These are phyloP conservation scores for Trissoscelio sp. DNA, from an alignment of 2,888 invertebrate species.

Conservation along the genomic window DNA sequence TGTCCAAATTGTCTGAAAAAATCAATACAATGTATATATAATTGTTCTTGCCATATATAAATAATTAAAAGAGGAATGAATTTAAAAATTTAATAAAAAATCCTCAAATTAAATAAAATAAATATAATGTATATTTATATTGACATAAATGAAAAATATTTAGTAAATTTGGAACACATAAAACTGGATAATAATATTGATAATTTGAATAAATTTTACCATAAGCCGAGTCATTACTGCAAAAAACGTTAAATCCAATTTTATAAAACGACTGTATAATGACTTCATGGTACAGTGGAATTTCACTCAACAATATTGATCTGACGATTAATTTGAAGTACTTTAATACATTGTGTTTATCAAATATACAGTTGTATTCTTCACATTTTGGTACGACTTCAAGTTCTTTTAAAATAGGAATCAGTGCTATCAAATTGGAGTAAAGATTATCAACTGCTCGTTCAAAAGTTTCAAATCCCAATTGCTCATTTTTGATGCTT, in stretches of 20 bases:
- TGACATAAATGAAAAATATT: no score
- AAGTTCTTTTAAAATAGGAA: constrained; percentile 85
- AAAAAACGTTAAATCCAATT: constrained; percentile 90
- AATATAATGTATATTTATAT: no score
- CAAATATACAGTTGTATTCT: constrained; percentile 83
- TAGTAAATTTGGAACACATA: no score
- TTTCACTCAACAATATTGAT: constrained; percentile 88
- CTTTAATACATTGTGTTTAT: constrained; percentile 85
- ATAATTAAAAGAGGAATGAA: no score
- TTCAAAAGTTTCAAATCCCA: constrained; percentile 88
- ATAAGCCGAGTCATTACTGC: constrained; percentile 78
- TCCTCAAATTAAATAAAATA: no score
- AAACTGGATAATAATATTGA: no score
- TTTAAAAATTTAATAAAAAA: no score
- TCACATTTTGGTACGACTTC: constrained; percentile 82
- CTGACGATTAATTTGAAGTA: constrained; percentile 88
- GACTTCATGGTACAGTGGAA: constrained; percentile 88
- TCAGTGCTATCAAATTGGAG: constrained; percentile 85
- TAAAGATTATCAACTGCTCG: constrained; percentile 88
- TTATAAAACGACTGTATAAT: constrained; percentile 91
- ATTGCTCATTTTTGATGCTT: constrained; percentile 84
- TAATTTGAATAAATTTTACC: constrained; percentile 72
- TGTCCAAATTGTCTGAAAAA: constrained; percentile 83
- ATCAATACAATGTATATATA: no score
- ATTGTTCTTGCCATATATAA: no score